These are phyloP conservation scores for Melanotaenia pygmaea DNA, from an alignment of 2,797 vertebrate species.

Conservation along the genomic window DNA sequence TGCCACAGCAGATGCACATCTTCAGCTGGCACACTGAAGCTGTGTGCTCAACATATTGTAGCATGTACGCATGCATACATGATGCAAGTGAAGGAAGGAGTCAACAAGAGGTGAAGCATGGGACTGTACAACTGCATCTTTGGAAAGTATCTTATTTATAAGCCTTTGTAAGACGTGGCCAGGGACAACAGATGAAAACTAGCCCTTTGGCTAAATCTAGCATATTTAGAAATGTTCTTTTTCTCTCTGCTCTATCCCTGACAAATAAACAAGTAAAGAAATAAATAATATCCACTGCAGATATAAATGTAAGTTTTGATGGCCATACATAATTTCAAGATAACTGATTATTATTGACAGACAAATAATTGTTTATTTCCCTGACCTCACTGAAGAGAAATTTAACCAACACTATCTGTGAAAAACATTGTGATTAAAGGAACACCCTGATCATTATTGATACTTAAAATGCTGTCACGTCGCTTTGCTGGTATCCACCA, in stretches of 20 bases:
- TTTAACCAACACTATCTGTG: background rate
- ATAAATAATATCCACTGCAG: too few relatives aligned
- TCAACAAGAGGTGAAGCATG: background rate
- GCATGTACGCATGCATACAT: background rate
- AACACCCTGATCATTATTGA: background rate
- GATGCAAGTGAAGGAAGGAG: background rate
- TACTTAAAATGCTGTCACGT: background rate
- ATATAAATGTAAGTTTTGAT: background rate
- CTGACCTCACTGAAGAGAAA: background rate
- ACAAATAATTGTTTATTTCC: too few relatives aligned
- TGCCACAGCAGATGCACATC: background rate
- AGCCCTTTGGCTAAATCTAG: background rate
- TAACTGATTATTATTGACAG: background rate
- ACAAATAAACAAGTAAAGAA: too few relatives aligned
- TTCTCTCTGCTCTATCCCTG: too few relatives aligned
- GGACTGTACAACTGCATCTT: background rate
- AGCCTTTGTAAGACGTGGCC: background rate
- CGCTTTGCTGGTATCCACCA: too few relatives aligned
- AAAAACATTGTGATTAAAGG: background rate
- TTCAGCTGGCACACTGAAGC: background rate
- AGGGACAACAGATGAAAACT: background rate
- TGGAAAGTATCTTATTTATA: background rate
- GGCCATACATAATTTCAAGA: background rate
- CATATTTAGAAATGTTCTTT: too few relatives aligned
- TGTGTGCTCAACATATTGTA: background rate